Conservation (phyloP, 2,113 vertebrate genomes). For the Collichthys lucidus region DNA sequence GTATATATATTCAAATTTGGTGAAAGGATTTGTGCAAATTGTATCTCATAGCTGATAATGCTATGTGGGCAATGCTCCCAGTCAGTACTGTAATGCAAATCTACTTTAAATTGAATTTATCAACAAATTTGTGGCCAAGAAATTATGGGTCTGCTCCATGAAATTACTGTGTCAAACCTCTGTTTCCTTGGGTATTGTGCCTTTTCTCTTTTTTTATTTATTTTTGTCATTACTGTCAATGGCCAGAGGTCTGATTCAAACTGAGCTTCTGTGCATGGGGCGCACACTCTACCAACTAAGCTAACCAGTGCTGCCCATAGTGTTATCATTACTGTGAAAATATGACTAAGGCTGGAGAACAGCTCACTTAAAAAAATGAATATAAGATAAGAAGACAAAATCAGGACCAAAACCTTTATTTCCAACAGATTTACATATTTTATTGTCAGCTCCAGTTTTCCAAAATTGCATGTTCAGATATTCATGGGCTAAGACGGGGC, state of each 20-base stretch:
- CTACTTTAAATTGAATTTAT: background rate
- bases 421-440: conserved; percentile 67
- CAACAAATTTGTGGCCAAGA: background rate
- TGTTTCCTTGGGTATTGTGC: background rate
- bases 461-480: conserved; percentile 54
- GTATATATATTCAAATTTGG: background rate
- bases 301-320: too few relatives aligned
- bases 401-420: conserved; percentile 80
- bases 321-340: background rate
- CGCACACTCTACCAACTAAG: too few relatives aligned
- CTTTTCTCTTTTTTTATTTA: too few relatives aligned
- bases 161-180: background rate
- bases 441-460: conserved; percentile 60
- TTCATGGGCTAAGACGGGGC: conserved; percentile 39
- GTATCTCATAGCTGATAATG: background rate
- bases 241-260: too few relatives aligned
- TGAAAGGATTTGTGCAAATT: background rate
- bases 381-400: conserved; percentile 25
- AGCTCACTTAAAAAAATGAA: too few relatives aligned
- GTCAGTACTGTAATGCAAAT: background rate
- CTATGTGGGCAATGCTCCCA: background rate
- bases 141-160: background rate
- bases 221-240: too few relatives aligned
- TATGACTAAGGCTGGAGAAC: background rate
- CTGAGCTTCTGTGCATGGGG: too few relatives aligned